These are phyloP conservation scores for Microcaecilia unicolor DNA, from an alignment of 2,797 vertebrate genomes.

Conservation along the genomic window DNA sequence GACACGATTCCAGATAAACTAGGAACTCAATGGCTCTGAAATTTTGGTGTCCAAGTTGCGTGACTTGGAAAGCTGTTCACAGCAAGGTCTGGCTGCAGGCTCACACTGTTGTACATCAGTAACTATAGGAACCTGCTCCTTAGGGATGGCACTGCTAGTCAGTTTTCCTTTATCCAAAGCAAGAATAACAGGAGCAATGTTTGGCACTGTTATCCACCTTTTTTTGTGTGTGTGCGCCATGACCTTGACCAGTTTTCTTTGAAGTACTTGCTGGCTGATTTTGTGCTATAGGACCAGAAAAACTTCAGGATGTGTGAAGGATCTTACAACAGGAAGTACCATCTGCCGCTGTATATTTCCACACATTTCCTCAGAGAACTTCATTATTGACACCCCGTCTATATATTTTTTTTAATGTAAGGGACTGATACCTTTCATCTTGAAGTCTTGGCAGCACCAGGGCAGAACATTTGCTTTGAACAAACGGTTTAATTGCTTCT, in stretches of 20 bases:
- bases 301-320: slow-evolving; percentile 39
- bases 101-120: slow-evolving; percentile 54
- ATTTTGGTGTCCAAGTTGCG: slow-evolving; percentile 50
- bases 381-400: slow-evolving; percentile 22
- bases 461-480: slow-evolving; percentile 24
- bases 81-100: slow-evolving; percentile 41
- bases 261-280: slow-evolving; percentile 50
- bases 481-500: slow-evolving; percentile 32
- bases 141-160: slow-evolving; percentile 38
- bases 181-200: slow-evolving; percentile 45
- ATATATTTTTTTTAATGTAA: slow-evolving; percentile 25
- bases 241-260: slow-evolving; percentile 59
- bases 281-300: slow-evolving; percentile 36
- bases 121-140: slow-evolving; percentile 48
- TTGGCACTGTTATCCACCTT: slow-evolving; percentile 35
- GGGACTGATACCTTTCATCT: slow-evolving; percentile 23
- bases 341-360: slow-evolving; percentile 25
- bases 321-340: slow-evolving; percentile 39
- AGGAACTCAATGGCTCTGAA: slow-evolving; percentile 44
- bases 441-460: not conserved
- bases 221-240: slow-evolving; percentile 36
- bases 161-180: slow-evolving; percentile 53
- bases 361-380: slow-evolving; percentile 8
- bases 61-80: slow-evolving; percentile 54
- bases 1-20: slow-evolving; percentile 44